phyloP scores from a whole-genome alignment of 2,888 invertebrate genomes.

The Apamea monoglypha region DNA sequence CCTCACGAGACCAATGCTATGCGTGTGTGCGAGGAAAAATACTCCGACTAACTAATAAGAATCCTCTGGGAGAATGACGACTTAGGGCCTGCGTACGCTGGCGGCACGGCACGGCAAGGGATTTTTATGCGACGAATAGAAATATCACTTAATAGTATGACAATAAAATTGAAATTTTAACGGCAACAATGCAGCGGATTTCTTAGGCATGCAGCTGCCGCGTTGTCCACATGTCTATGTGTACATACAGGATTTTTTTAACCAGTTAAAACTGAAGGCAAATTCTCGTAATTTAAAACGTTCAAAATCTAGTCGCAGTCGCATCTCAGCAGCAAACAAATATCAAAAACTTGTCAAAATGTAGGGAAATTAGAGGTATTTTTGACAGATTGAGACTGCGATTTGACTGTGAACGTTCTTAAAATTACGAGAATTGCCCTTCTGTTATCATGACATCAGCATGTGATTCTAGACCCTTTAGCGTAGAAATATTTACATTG shows the following conservation, averaged over 20 bases:
- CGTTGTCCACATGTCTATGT: no score
- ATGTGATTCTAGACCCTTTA: not conserved
- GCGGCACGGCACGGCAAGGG: not conserved
- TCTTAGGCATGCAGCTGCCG: not conserved
- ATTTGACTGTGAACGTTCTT: no score
- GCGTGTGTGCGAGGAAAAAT: slow-evolving; percentile 31
- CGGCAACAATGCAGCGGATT: not conserved
- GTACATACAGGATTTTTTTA: no score
- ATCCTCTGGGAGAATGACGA: slow-evolving; percentile 33
- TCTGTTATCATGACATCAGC: no score
- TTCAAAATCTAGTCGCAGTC: no score
- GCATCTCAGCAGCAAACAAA: no score
- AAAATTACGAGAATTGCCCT: no score
- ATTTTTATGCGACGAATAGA: not conserved
- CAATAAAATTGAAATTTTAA: not conserved
- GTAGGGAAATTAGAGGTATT: no score
- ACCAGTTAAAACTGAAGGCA: no score
- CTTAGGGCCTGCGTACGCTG: not conserved
- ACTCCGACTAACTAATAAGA: slow-evolving; percentile 19
- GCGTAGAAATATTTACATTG: not conserved
- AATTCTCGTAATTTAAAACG: no score
- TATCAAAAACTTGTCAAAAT: no score
- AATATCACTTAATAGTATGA: not conserved
- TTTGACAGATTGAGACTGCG: no score
- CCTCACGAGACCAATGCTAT: slow-evolving; percentile 16